phyloP scores from a whole-genome alignment of 2,888 invertebrate genomes.

The Notodonta dromedarius region DNA sequence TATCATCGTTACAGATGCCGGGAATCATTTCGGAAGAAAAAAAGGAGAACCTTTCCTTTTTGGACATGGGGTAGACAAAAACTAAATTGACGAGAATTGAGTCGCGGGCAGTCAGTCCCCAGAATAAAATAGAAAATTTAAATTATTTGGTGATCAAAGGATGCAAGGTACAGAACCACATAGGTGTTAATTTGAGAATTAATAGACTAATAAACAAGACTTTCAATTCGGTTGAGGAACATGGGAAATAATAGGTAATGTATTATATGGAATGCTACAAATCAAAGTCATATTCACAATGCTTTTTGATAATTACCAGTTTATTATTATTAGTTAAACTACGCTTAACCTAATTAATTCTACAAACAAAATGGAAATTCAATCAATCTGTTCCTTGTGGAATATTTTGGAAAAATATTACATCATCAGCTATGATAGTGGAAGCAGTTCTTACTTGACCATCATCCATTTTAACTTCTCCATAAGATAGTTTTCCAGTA shows the following conservation, averaged over 20 bases:
- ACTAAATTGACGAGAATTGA: too few relatives aligned
- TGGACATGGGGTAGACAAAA: too few relatives aligned
- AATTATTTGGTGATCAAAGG: too few relatives aligned
- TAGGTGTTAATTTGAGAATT: too few relatives aligned
- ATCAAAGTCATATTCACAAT: not conserved
- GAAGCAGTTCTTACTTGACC: conserved; percentile 89
- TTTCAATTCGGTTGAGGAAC: not conserved
- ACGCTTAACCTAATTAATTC: conserved; percentile 41
- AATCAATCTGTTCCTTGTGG: conserved; percentile 37
- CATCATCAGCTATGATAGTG: conserved; percentile 93
- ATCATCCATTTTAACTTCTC: conserved; percentile 91
- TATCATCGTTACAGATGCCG: too few relatives aligned
- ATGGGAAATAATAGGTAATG: not conserved
- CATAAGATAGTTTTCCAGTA: conserved; percentile 92
- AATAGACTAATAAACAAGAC: too few relatives aligned
- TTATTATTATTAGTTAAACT: conserved; percentile 20
- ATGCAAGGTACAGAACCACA: too few relatives aligned
- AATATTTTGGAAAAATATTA: conserved; percentile 89
- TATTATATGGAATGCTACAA: not conserved
- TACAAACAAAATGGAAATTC: conserved; percentile 16
- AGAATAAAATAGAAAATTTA: too few relatives aligned
- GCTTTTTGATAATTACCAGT: not conserved
- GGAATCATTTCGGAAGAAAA: too few relatives aligned
- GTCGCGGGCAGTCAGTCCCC: too few relatives aligned
- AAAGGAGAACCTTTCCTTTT: too few relatives aligned